Evolutionary conservation across 2,888 invertebrate genomes (phyloP).

Genomic region (Unio delphinus): DNA sequence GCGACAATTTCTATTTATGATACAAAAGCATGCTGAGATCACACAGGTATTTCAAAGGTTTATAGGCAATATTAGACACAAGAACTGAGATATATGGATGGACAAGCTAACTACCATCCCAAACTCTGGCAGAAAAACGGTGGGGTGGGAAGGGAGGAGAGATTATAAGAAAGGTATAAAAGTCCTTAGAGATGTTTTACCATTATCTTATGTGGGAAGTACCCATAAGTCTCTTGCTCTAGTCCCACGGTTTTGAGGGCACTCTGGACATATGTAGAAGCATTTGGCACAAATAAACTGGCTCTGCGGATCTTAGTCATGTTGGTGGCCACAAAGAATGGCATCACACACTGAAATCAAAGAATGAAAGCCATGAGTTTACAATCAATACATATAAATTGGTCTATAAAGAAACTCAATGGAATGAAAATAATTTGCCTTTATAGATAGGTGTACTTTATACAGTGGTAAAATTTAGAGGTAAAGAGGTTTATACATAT

Average conservation of each 20-base stretch:
- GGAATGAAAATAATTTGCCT: not conserved
- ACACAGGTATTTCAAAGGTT: no score
- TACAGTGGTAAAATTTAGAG: not conserved
- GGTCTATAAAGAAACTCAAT: not conserved
- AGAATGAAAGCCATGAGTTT: not conserved
- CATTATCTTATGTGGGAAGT: slow-evolving; percentile 67
- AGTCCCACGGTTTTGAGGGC: slow-evolving; percentile 68
- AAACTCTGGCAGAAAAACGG: no score
- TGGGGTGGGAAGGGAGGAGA: no score
- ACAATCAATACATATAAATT: no score
- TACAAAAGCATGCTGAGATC: no score
- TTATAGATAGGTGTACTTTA: not conserved
- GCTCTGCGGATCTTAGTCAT: slow-evolving; percentile 65
- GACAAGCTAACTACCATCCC: no score
- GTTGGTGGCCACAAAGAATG: slow-evolving; percentile 92
- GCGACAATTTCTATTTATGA: no score
- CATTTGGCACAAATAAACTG: slow-evolving; percentile 64
- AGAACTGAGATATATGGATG: no score
- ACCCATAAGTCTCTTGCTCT: slow-evolving; percentile 65
- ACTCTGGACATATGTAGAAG: slow-evolving; percentile 62
- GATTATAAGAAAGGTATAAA: not conserved
- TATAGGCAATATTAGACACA: no score
- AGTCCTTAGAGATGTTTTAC: slow-evolving; percentile 38
- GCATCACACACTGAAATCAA: slow-evolving; percentile 83
- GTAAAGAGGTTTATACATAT: no score